Percentiles rank a stretch among this genome's conserved stretches.
Conservation (phyloP, 2,113 vertebrate species). For the Synchiropus splendidus region DNA sequence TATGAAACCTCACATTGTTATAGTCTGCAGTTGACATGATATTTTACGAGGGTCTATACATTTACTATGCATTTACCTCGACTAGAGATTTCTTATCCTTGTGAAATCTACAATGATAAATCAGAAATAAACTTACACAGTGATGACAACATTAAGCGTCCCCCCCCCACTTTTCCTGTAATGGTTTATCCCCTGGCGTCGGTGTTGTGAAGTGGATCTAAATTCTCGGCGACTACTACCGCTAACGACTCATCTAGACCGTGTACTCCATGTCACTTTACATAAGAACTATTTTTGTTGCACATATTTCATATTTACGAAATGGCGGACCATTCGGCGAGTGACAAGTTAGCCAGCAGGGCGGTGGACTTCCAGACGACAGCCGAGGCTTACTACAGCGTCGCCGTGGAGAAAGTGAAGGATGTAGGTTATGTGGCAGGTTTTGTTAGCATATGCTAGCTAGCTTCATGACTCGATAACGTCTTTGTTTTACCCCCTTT, state of each 20-base stretch:
- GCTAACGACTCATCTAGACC: too few relatives aligned
- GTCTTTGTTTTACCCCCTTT: background rate
- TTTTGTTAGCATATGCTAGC: conserved; percentile 43
- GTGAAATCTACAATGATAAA: too few relatives aligned
- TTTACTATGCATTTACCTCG: too few relatives aligned
- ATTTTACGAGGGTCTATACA: too few relatives aligned
- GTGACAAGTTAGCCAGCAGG: conserved; percentile 36
- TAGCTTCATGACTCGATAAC: conserved; percentile 24
- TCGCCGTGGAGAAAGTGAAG: conserved; percentile 67
- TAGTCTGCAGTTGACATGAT: background rate
- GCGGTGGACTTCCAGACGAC: conserved; percentile 45
- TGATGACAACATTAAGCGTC: too few relatives aligned
- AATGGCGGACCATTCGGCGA: conserved; percentile 50
- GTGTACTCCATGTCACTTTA: too few relatives aligned
- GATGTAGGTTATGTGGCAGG: conserved; percentile 63
- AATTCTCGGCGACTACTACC: too few relatives aligned
- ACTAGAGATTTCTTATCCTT: too few relatives aligned
- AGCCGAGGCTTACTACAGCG: conserved; percentile 60
- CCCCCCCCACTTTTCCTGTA: background rate
- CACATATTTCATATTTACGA: background rate
- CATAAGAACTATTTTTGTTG: too few relatives aligned
- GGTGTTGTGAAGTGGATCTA: too few relatives aligned
- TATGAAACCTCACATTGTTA: background rate
- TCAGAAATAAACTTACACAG: too few relatives aligned
- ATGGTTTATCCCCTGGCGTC: too few relatives aligned